A percentile compares a stretch with the other conserved stretches of the same genome.
These are phyloP conservation scores for Tetramorium parvispinum DNA, from an alignment of 1,140 invertebrate genomes.

Conservation along the genomic window DNA sequence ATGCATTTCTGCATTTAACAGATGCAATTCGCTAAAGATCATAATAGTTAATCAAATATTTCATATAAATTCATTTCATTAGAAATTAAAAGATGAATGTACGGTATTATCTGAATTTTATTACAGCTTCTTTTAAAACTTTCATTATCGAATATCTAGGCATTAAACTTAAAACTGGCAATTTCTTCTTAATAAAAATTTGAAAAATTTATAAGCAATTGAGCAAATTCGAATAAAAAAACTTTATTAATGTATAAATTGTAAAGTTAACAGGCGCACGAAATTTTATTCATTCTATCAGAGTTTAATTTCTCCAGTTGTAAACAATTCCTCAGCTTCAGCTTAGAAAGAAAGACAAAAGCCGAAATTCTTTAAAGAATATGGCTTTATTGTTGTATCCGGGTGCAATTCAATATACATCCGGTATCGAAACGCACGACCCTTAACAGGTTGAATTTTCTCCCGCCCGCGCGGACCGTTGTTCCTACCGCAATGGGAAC, in stretches of 20 bases:
- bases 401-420: neutral
- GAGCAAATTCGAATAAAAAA: neutral
- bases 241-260: neutral
- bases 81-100: neutral
- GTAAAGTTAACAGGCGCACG: neutral
- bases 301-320: neutral
- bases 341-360: neutral
- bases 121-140: neutral
- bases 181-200: neutral
- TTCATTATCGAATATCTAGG: neutral
- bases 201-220: neutral
- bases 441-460: slow-evolving; percentile 68
- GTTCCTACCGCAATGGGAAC: slow-evolving; percentile 81
- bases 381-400: neutral
- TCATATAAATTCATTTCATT: neutral
- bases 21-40: neutral
- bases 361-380: neutral
- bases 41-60: neutral
- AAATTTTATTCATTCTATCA: neutral
- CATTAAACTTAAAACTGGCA: neutral
- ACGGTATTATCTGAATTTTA: neutral
- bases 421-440: neutral
- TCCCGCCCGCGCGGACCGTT: slow-evolving; percentile 27
- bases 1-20: neutral
- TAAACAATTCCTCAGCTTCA: neutral